Conservation (phyloP, 2,797 vertebrate genomes). For the Eulemur coronatus region DNA sequence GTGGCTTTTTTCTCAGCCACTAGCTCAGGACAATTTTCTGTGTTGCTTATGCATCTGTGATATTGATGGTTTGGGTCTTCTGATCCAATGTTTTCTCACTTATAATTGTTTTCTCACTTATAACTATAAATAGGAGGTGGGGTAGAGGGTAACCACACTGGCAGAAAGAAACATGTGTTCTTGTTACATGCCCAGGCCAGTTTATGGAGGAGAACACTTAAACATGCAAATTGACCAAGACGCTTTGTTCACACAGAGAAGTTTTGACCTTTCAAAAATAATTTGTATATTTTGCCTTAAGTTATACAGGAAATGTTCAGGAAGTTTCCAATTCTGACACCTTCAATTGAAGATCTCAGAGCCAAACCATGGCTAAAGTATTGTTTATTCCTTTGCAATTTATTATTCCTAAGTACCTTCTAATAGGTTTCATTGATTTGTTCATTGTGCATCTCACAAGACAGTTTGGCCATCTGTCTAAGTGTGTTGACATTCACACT, state of each 20-base stretch:
- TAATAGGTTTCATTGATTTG: conserved; percentile 57
- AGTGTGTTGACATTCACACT: not conserved
- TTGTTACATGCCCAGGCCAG: not conserved
- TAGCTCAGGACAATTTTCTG: not conserved
- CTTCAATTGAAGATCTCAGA: not conserved
- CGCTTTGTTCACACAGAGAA: not conserved
- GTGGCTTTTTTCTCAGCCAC: not conserved
- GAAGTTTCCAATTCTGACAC: not conserved
- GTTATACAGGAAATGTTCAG: not conserved
- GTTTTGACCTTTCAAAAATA: not conserved
- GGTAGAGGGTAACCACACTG: rapidly evolving
- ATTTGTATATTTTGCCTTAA: not conserved
- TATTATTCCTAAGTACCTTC: conserved; percentile 30
- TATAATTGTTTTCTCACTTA: not conserved
- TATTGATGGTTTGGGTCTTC: not conserved
- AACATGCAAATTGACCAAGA: not conserved
- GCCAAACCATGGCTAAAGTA: not conserved
- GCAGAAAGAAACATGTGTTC: not conserved
- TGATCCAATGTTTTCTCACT: not conserved
- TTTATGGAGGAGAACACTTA: not conserved
- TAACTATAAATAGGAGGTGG: not conserved
- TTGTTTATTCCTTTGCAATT: conserved; percentile 34
- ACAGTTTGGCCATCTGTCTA: not conserved
- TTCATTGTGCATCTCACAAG: conserved; percentile 22
- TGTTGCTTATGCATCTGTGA: not conserved